Evolutionary conservation across 2,888 invertebrate species (phyloP), one percentile per base, ranked within the genome.

Genomic region (Ophion slaviceki): DNA sequence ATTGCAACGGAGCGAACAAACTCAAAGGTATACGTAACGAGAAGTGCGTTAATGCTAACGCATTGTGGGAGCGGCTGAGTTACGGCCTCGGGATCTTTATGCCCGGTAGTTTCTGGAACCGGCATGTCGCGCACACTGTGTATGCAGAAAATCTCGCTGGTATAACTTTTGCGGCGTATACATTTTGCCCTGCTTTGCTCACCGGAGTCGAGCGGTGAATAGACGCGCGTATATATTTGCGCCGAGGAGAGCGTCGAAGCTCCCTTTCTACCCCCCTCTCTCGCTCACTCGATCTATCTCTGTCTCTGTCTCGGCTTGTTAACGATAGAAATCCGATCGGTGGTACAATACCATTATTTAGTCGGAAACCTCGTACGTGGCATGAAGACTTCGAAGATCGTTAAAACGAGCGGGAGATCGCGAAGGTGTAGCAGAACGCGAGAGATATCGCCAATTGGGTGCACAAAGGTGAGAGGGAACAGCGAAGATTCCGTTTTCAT

Each of bases 261-360:
- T 40, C 53, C 61, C 24, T 45, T 53, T 53, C 53, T 45, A 20
- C 32, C 64, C 14, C 64, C 64, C 64, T 32, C 61, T 59, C 59
- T 59, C 59, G 59, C 47, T 28, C 17, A 8, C 24, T 28, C 28
- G 20, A 24, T 71, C 28, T 71, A 24, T 17, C n/a, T 53, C 32
- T 59, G 17, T 57, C 20, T 71, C 32, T 20, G 14, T 53, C 85
- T 68, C 45, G 88, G 89, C 92, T 93, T 93, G 93, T 93, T 93
- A 93, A 93, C 92, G 92, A 93, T 92, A 92, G 92, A 93, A 93
- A 92, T 92, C 91, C 91, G 90, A 91, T 92, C 90, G 89, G 28
- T 61, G 76, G 90, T 91, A 92, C 92, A 93, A 93, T 93, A 91
- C 92, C 92, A 93, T 93, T 93, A 93, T 93, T 93, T 92, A 92